Conservation (phyloP, 1,140 invertebrate species). For the Neodiprion virginianus region DNA sequence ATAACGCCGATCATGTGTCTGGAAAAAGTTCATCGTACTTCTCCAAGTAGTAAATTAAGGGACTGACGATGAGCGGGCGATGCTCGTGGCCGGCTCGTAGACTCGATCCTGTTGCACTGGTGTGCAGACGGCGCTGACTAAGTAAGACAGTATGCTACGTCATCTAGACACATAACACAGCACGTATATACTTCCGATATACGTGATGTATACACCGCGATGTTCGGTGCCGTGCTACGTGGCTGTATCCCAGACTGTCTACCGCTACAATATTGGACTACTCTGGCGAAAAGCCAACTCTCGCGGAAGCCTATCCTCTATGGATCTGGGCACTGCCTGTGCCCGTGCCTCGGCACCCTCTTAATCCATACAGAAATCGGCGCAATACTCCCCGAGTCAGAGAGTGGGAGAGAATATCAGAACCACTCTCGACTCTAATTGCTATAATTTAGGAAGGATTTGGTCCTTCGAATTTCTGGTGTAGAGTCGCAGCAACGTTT, state of each 20-base stretch:
- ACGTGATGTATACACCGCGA: not conserved
- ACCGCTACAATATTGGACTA: not conserved
- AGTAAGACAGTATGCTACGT: constrained; percentile 1
- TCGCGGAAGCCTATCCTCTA: not conserved
- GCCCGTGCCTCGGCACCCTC: not conserved
- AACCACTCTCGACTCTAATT: not conserved
- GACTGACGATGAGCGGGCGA: too few relatives aligned
- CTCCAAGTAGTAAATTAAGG: too few relatives aligned
- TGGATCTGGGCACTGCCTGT: not conserved
- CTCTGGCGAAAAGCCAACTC: not conserved
- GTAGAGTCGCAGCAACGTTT: too few relatives aligned
- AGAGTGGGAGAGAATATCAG: not conserved
- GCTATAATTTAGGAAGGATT: not conserved
- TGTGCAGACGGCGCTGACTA: not conserved
- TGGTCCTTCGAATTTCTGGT: too few relatives aligned
- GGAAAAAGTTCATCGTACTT: too few relatives aligned
- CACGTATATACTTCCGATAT: not conserved
- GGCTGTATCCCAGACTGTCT: constrained; percentile 1
- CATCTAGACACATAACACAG: not conserved
- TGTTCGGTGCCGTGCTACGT: not conserved
- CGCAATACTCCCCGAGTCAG: not conserved
- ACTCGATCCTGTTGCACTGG: too few relatives aligned
- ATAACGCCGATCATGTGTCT: too few relatives aligned
- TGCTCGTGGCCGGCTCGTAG: too few relatives aligned
- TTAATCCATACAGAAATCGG: not conserved